A percentile compares a stretch with the other conserved stretches of the same genome.
Evolutionary conservation across 2,797 vertebrate genomes (phyloP).

Genomic region (Channa striata): DNA sequence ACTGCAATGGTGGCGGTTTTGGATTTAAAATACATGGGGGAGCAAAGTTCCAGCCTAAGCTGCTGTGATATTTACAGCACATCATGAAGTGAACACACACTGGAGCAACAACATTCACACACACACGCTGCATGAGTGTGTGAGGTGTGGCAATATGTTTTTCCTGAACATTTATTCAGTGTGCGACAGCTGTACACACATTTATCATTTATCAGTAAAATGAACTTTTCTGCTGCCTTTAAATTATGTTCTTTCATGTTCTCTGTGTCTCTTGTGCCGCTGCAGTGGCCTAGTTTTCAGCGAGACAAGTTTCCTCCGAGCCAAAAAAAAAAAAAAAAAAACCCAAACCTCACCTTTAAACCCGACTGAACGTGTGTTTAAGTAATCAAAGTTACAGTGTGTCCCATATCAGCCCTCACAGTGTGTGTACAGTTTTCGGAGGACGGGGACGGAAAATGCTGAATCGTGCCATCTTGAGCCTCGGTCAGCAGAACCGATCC

Average conservation of each 20-base stretch:
- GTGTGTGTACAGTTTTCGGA: slow-evolving; percentile 2
- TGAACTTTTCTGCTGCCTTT: too few relatives aligned
- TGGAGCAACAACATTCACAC: too few relatives aligned
- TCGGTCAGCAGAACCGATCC: slow-evolving; percentile 44
- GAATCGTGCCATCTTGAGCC: slow-evolving; percentile 41
- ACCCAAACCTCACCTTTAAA: not conserved
- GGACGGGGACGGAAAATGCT: slow-evolving; percentile 29
- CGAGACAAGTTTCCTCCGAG: not conserved
- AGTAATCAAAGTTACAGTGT: slow-evolving; percentile 9
- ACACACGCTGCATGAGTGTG: not conserved
- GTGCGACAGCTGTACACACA: slow-evolving; percentile 18
- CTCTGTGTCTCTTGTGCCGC: not conserved
- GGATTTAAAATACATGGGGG: slow-evolving; percentile 25
- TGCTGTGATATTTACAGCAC: slow-evolving; percentile 58
- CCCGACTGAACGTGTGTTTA: not conserved
- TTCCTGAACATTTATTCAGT: slow-evolving; percentile 19
- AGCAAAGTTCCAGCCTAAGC: slow-evolving; percentile 65
- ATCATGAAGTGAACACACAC: slow-evolving; percentile 16
- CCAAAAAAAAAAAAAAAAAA: slow-evolving; percentile 19
- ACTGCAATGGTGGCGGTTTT: not conserved
- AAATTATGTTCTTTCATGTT: too few relatives aligned
- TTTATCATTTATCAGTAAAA: not conserved
- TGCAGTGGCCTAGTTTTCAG: not conserved
- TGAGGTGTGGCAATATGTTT: not conserved
- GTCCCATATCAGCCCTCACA: not conserved